Evolutionary conservation across 1,140 invertebrate genomes (phyloP).

Genomic region (Gryllus bimaculatus): DNA sequence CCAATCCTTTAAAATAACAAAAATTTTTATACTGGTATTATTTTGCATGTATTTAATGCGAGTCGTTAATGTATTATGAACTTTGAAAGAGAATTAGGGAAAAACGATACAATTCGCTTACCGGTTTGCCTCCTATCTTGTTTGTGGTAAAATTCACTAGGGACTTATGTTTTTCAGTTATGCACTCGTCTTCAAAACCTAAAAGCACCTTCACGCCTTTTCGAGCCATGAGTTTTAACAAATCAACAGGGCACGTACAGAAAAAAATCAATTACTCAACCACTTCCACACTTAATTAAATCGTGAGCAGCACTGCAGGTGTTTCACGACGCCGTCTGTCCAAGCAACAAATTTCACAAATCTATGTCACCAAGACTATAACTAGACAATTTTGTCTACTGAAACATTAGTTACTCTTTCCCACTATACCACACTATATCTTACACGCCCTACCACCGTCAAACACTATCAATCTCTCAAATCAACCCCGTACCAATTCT

Average conservation of each 20-base stretch:
- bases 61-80: not conserved
- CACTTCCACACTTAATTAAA: not conserved
- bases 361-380: too few relatives aligned
- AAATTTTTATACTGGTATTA: not conserved
- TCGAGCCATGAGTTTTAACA: conserved; percentile 13
- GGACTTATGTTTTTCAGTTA: conserved; percentile 50
- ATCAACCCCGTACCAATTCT: too few relatives aligned
- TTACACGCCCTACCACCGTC: too few relatives aligned
- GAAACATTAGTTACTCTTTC: too few relatives aligned
- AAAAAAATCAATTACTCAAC: not conserved
- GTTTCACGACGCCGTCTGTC: too few relatives aligned
- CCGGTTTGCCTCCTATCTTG: conserved; percentile 60
- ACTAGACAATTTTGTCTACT: too few relatives aligned
- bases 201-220: conserved; percentile 41
- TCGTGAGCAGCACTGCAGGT: too few relatives aligned
- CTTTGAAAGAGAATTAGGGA: not conserved
- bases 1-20: conserved; percentile 51
- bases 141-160: conserved; percentile 53
- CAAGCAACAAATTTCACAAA: too few relatives aligned
- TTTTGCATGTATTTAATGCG: not conserved
- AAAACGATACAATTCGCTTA: conserved; percentile 34
- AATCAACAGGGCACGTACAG: not conserved
- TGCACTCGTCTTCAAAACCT: conserved; percentile 57
- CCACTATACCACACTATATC: too few relatives aligned
- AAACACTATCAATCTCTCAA: too few relatives aligned